phyloP scores from a whole-genome alignment of 2,797 vertebrate species.

The Jordanella pulchra region DNA sequence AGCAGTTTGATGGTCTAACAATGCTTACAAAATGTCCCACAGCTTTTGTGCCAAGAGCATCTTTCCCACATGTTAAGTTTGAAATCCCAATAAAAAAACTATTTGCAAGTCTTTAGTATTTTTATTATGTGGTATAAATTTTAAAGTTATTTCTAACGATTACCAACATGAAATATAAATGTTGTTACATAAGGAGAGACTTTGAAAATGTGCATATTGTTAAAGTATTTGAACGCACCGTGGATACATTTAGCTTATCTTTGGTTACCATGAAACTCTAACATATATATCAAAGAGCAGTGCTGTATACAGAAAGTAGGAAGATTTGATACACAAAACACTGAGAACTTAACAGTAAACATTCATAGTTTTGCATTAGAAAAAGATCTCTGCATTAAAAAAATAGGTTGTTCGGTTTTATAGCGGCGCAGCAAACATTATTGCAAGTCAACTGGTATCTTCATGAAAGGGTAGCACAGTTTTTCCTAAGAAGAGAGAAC shows the following conservation, averaged over 20 bases:
- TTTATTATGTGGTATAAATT: conserved; percentile 45
- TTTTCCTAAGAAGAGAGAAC: conserved; percentile 38
- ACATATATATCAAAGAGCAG: conserved; percentile 24
- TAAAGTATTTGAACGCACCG: conserved; percentile 29
- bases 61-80: not conserved
- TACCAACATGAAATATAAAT: conserved; percentile 29
- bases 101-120: not conserved
- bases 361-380: conserved; percentile 26
- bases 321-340: conserved; percentile 36
- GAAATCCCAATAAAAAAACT: not conserved
- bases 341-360: conserved; percentile 58
- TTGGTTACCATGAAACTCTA: conserved; percentile 49
- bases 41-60: not conserved
- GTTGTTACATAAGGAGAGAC: conserved; percentile 17
- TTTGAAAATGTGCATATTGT: conserved; percentile 30
- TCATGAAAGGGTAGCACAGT: conserved; percentile 20
- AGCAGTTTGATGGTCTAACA: not conserved
- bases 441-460: conserved; percentile 28
- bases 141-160: conserved; percentile 2
- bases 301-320: conserved; percentile 28
- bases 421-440: conserved; percentile 10
- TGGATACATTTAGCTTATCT: conserved; percentile 63
- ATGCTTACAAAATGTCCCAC: not conserved
- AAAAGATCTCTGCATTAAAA: conserved; percentile 12
- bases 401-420: not conserved